Evolutionary conservation across 2,797 vertebrate genomes (phyloP).

Genomic region (Macropus fuliginosus): DNA sequence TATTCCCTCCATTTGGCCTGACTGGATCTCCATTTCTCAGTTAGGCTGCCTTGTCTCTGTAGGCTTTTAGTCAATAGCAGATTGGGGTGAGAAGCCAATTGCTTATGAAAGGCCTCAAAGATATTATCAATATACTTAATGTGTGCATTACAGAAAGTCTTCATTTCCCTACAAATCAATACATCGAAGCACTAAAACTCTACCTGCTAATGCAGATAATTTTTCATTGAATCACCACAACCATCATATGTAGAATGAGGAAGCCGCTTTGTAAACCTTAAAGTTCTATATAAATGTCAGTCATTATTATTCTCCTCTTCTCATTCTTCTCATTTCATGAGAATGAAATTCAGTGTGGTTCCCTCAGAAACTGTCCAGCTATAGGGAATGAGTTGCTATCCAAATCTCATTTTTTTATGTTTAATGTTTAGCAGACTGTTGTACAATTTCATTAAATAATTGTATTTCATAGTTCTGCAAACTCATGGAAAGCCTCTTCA

Average conservation of each 20-base stretch:
- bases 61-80: background rate
- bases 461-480: background rate
- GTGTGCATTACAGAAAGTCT: background rate
- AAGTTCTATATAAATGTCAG: background rate
- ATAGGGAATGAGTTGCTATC: background rate
- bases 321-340: background rate
- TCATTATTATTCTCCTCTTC: background rate
- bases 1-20: background rate
- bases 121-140: background rate
- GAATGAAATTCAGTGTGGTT: background rate
- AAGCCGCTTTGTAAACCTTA: background rate
- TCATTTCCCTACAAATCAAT: background rate
- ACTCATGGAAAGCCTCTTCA: background rate
- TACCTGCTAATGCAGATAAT: background rate
- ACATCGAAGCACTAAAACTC: background rate
- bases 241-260: background rate
- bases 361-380: background rate
- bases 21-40: background rate
- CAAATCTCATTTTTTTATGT: background rate
- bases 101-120: slow-evolving; percentile 28
- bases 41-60: background rate
- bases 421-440: background rate
- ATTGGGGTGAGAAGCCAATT: background rate
- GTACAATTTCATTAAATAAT: background rate
- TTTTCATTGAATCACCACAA: background rate